Evolutionary conservation across 2,888 invertebrate genomes (phyloP).

Genomic region (Megalurothrips usitatus): DNA sequence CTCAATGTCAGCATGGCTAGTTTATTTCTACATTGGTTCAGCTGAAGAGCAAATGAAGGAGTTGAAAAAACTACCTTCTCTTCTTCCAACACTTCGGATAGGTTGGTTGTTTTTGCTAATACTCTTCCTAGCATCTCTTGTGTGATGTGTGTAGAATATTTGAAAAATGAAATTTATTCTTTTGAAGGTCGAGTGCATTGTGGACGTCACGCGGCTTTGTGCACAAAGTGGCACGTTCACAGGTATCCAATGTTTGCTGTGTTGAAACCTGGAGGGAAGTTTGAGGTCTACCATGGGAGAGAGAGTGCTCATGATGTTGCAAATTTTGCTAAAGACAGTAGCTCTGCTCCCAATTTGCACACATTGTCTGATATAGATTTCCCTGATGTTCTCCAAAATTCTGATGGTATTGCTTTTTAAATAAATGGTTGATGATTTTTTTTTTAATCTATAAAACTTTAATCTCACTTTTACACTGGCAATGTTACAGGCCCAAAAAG

Average conservation of each 20-base stretch:
- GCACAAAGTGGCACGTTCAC: constrained; percentile 55
- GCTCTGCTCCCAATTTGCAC: constrained; percentile 55
- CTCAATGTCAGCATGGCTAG: constrained; percentile 50
- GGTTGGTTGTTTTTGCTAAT: constrained; percentile 46
- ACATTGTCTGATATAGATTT: constrained; percentile 61
- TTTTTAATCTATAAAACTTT: constrained; percentile 20
- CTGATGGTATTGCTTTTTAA: constrained; percentile 31
- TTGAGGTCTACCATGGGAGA: constrained; percentile 67
- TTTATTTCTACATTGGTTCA: constrained; percentile 54
- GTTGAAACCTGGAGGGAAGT: constrained; percentile 68
- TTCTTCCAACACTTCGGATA: constrained; percentile 52
- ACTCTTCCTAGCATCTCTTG: constrained; percentile 25
- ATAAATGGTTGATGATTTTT: background rate
- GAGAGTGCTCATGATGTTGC: constrained; percentile 54
- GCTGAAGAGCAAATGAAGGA: constrained; percentile 53
- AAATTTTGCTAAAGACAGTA: constrained; percentile 61
- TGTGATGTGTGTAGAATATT: constrained; percentile 7
- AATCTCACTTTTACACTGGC: background rate
- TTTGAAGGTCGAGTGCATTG: constrained; percentile 59
- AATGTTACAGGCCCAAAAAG: constrained; percentile 41
- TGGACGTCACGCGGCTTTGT: constrained; percentile 53
- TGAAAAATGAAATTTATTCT: background rate
- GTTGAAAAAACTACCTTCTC: constrained; percentile 57
- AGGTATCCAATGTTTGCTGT: constrained; percentile 66
- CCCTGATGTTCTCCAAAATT: constrained; percentile 46